Conservation (phyloP, 2,888 invertebrate species). For the Minunthozetes semirufus region DNA sequence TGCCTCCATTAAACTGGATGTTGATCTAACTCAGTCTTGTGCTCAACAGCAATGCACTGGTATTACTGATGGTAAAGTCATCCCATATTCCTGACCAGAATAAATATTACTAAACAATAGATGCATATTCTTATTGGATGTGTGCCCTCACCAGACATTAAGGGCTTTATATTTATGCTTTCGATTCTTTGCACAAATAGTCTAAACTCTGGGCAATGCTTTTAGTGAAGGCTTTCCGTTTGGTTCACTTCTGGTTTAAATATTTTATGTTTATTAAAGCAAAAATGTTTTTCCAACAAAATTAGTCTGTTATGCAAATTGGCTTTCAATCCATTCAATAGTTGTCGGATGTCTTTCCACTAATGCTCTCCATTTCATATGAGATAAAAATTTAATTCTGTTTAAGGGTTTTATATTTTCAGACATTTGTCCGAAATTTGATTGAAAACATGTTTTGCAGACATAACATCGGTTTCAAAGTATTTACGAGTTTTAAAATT, state of each 20-base stretch:
- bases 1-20: not conserved
- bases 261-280: not conserved
- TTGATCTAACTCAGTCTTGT: not conserved
- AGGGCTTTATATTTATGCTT: not conserved
- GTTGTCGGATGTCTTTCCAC: not conserved
- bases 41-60: too few species aligned
- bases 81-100: not conserved
- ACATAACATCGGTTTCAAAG: too few species aligned
- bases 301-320: not conserved
- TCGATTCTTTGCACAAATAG: not conserved
- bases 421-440: not conserved
- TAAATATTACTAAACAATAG: not conserved
- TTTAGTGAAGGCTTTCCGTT: not conserved
- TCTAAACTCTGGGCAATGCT: not conserved
- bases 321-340: not conserved
- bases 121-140: not conserved
- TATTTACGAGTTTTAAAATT: not conserved
- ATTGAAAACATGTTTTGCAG: not conserved
- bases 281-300: not conserved
- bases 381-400: not conserved
- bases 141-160: not conserved
- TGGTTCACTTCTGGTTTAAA: not conserved
- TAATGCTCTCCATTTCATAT: not conserved
- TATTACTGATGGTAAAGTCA: not conserved
- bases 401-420: not conserved